Conservation (phyloP, 2,888 invertebrate genomes). For the Macropis europaea region DNA sequence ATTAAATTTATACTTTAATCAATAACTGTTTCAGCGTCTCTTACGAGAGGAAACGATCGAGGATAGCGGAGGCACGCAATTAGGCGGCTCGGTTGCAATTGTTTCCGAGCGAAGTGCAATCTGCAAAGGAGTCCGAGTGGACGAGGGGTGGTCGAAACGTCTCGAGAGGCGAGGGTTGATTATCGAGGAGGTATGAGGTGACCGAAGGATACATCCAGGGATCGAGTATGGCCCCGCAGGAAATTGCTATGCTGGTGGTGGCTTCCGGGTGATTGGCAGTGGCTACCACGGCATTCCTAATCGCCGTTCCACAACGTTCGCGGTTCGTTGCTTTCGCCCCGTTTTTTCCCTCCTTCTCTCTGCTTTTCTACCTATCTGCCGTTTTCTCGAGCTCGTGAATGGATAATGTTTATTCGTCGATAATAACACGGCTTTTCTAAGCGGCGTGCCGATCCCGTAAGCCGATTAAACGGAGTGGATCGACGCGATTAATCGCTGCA, state of each 20-base stretch:
- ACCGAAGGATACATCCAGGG: constrained; percentile 42
- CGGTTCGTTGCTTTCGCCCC: not conserved
- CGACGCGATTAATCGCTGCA: too few species aligned
- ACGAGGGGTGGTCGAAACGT: constrained; percentile 16
- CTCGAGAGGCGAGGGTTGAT: constrained; percentile 47
- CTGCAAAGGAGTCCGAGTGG: constrained; percentile 19
- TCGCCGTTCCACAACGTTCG: constrained; percentile 54
- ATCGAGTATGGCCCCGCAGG: constrained; percentile 47
- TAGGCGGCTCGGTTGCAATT: constrained; percentile 31
- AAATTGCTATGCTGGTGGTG: constrained; percentile 70
- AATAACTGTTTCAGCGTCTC: too few species aligned
- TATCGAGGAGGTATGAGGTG: constrained; percentile 39
- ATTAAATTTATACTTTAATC: too few species aligned
- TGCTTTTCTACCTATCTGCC: too few species aligned
- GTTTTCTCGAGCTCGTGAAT: too few species aligned
- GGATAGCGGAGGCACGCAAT: constrained; percentile 20
- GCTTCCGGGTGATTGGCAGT: constrained; percentile 71
- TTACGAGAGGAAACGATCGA: not conserved
- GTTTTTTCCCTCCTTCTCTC: not conserved
- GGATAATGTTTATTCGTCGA: too few species aligned
- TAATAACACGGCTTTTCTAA: too few species aligned
- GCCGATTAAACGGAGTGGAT: too few species aligned
- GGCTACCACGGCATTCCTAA: constrained; percentile 69
- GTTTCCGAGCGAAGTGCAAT: constrained; percentile 34
- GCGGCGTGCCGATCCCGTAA: too few species aligned